A percentile compares a stretch with the other conserved stretches of the same genome.
Conservation (phyloP, 2,797 vertebrate species). For the Decapterus maruadsi region DNA sequence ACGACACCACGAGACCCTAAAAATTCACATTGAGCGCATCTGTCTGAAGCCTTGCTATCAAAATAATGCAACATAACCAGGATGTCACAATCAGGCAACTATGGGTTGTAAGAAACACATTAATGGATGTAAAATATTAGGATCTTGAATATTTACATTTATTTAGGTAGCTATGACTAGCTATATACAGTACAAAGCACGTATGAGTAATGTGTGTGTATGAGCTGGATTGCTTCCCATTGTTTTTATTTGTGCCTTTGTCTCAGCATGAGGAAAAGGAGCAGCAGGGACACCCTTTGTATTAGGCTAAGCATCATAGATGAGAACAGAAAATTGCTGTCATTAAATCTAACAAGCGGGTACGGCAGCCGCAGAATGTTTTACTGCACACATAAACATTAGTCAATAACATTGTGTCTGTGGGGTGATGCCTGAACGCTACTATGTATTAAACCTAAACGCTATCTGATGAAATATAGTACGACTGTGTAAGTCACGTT, state of each 20-base stretch:
- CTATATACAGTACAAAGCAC: no score
- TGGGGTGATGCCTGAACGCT: slow-evolving; percentile 36
- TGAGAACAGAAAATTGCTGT: slow-evolving; percentile 69
- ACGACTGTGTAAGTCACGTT: slow-evolving; percentile 43
- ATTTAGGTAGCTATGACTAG: not conserved
- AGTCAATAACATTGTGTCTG: slow-evolving; percentile 26
- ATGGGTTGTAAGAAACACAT: not conserved
- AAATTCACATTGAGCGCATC: slow-evolving; percentile 43
- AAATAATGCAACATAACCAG: slow-evolving; percentile 3
- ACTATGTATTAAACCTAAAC: slow-evolving; percentile 60
- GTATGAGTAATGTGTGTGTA: no score
- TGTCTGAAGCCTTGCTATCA: slow-evolving; percentile 66
- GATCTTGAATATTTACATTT: not conserved
- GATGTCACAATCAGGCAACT: not conserved
- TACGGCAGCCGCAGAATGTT: slow-evolving; percentile 59
- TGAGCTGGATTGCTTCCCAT: slow-evolving; percentile 10
- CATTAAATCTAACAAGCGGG: slow-evolving; percentile 69
- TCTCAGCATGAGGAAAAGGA: slow-evolving; percentile 51
- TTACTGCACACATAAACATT: slow-evolving; percentile 49
- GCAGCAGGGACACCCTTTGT: slow-evolving; percentile 53
- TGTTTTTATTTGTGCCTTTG: slow-evolving; percentile 66
- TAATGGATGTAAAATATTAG: not conserved
- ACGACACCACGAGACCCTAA: slow-evolving; percentile 21
- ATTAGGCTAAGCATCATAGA: slow-evolving; percentile 52
- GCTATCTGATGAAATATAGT: slow-evolving; percentile 26